phyloP scores from a whole-genome alignment of 2,888 invertebrate genomes.

The Adineta ricciae region DNA sequence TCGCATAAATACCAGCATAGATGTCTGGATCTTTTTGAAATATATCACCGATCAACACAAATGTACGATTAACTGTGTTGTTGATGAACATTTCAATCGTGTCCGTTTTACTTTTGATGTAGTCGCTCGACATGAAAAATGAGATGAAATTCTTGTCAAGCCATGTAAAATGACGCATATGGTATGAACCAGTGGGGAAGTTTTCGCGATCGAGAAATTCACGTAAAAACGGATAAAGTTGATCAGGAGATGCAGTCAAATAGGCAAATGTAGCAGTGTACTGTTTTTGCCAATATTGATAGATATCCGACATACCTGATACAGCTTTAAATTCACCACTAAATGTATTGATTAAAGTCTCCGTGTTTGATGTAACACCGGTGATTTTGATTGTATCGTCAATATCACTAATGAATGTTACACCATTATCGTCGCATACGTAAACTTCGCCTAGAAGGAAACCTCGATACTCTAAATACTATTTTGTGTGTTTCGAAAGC shows the following conservation, averaged over 20 bases:
- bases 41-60: background rate
- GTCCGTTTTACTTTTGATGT: background rate
- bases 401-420: background rate
- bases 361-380: background rate
- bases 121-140: background rate
- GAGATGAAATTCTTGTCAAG: background rate
- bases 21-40: slow-evolving; percentile 22
- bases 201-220: background rate
- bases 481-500: too few relatives aligned
- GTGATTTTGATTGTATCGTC: background rate
- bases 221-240: background rate
- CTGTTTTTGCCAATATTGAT: background rate
- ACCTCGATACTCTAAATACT: background rate
- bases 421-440: background rate
- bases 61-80: background rate
- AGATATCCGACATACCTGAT: background rate
- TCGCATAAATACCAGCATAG: background rate
- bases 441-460: background rate
- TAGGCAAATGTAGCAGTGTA: background rate
- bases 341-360: background rate
- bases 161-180: slow-evolving; percentile 14
- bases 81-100: background rate
- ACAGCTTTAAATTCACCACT: background rate
- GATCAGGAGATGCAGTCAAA: background rate
- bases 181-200: background rate